These are phyloP conservation scores for Neoseiulus cucumeris DNA, from an alignment of 1,140 invertebrate species.

Conservation along the genomic window DNA sequence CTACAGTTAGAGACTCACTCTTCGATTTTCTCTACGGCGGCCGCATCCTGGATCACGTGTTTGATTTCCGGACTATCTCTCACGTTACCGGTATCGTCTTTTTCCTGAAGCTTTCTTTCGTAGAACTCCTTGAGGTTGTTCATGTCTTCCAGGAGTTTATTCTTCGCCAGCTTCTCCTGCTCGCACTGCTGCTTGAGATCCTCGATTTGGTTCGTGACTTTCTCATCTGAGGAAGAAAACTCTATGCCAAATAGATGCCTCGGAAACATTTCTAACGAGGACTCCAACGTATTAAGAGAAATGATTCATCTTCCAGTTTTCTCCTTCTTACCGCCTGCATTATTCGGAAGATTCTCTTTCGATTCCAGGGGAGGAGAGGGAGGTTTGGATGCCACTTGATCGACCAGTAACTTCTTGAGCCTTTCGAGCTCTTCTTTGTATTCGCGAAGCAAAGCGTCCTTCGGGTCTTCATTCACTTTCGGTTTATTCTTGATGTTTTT, in stretches of 20 bases:
- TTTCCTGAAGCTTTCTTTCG: constrained; percentile 30
- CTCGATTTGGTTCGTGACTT: constrained; percentile 25
- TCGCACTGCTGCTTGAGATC: constrained; percentile 35
- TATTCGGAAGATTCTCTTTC: too few relatives aligned
- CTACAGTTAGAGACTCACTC: constrained; percentile 6
- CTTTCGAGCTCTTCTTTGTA: constrained; percentile 68
- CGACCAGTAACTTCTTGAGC: constrained; percentile 44
- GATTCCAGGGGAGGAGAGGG: too few relatives aligned
- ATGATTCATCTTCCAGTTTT: too few relatives aligned
- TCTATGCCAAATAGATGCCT: too few relatives aligned
- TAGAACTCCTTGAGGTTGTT: constrained; percentile 35
- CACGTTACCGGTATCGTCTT: background rate
- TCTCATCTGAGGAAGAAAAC: background rate
- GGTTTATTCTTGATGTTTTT: constrained; percentile 87
- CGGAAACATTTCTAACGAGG: too few relatives aligned
- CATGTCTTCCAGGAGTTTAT: constrained; percentile 37
- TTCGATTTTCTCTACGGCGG: constrained; percentile 17
- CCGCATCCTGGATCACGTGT: constrained; percentile 21
- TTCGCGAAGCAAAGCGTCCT: constrained; percentile 63
- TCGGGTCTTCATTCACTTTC: constrained; percentile 78
- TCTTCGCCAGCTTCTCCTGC: constrained; percentile 36
- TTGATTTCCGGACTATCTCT: constrained; percentile 13
- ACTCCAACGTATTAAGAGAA: too few relatives aligned
- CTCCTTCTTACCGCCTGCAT: too few relatives aligned
- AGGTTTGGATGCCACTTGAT: constrained; percentile 14